Base-by-base conservation (phyloP, 2,888 invertebrate genomes). In the Ormyrus pomaceus region DNA sequence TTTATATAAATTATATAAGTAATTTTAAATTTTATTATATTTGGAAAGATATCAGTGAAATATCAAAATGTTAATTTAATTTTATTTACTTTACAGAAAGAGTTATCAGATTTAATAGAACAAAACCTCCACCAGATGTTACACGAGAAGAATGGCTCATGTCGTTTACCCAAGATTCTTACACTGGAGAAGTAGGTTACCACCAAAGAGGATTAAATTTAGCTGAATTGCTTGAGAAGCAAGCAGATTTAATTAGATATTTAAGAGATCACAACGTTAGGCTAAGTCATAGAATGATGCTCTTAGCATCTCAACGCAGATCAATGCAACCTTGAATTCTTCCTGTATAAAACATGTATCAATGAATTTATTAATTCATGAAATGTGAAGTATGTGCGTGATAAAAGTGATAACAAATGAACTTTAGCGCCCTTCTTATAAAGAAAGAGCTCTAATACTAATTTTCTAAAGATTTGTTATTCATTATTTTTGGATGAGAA, bases 201-300 rank as follows among this genome's bases (percentile, higher is more conserved):
- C 86, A 83, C 48, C 86, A 85, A 66, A 87, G 86, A 72, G 89
- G 86, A 19, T 86, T 87, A 2, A 87, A 89, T 77, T 81, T 89
- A 70, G 84, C 86, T 34, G 94, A 94, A 79, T 91, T 95, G 72
- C 90, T 95, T 66, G 94, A 95, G 86, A 94, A 94, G 88, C 95
- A 95, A 91, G 95, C 95, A 48, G 95, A 95, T 89, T 91, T 95
- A 8, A 95, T 95, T 83, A 92, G 93, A 86, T 94, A 94, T 87
- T 90, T 95, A 77, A 93, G 93, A 83, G 95, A 95, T 86, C 94
- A 95, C 83, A 94, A 95, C 85, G 92, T 92, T 50, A 92, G 93
- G 86, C 91, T 95, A 61, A 93, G 94, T 83, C 93, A 94, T 84
- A 94, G 93, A 87, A 91, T 95, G 84, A 93, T 95, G 92, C 72